Base-by-base conservation (phyloP, 2,888 invertebrate species). In the Leptinotarsa rubiginosa region DNA sequence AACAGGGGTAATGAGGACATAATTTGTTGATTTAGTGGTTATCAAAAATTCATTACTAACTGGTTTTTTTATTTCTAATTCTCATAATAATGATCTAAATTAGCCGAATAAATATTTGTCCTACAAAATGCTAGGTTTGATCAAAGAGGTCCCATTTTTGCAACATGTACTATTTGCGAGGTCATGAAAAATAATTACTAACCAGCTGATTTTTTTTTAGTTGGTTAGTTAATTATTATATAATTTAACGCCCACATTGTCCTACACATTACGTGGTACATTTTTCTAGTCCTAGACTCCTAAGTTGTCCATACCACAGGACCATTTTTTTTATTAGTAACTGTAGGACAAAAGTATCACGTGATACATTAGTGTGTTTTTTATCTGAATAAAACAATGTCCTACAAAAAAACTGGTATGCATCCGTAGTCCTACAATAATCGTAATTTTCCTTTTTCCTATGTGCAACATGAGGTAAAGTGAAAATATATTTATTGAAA, bases 241-340 rank as follows among this genome's bases (percentile, higher is more conserved):
- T 74, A 65, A 74, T 74, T 62, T 65, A 70, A 70, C 54, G 22
- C 18, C 31, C 56, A 65, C 18, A 74, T 74, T 70, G 65, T 74
- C 70, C 70, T 70, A 74, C 70, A 70, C 65, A 74, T 72, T 67
- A 13, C 50, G 67, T 66, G 54, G 64, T 74, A 65, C 49, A 66
- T 70, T 74, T 56, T 70, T 31, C 66, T 66, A 66, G 74, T 74
- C 74, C 70, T 70, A 74, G 56, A 66, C 70, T 74, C 70, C 56
- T 25, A 70, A 74, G 52, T 65, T 62, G 69, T 65, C n/a, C 47
- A 73, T 73, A 49, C 73, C 69, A 73, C 64, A 64, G 52, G 18
- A 69, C 64, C 15, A 69, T 49, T 72, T 72, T 72, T 72, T 22
- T 72, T 31, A 72, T 67, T 67, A 67, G 54, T 72, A 72, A 72